Evolutionary conservation across 2,888 invertebrate species (phyloP).

Genomic region (Apamea sordens): DNA sequence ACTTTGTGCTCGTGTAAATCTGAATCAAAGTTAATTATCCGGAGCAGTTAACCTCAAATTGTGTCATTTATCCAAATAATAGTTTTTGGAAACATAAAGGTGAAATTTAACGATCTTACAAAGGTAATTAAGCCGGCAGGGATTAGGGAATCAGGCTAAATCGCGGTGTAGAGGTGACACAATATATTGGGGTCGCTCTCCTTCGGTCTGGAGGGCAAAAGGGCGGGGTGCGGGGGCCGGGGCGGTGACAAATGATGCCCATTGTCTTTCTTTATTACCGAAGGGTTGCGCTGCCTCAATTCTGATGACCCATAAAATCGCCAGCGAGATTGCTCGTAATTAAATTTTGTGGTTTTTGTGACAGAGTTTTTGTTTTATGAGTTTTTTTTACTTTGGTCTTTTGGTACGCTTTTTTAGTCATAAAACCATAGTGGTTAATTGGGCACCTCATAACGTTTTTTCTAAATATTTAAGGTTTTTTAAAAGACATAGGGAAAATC

Average conservation of each 20-base stretch:
- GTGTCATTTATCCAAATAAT: constrained; percentile 46
- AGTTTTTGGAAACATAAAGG: constrained; percentile 51
- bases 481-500: background rate
- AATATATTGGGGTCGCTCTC: constrained; percentile 65
- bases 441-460: background rate
- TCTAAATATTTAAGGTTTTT: background rate
- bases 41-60: constrained; percentile 42
- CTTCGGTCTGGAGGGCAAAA: constrained; percentile 59
- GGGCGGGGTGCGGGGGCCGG: constrained; percentile 47
- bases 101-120: constrained; percentile 47
- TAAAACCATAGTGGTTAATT: background rate
- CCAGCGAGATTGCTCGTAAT: constrained; percentile 58
- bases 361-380: constrained; percentile 5
- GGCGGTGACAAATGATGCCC: constrained; percentile 84
- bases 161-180: constrained; percentile 55
- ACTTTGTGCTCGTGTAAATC: constrained; percentile 10
- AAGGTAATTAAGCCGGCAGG: constrained; percentile 64
- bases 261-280: constrained; percentile 85
- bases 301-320: constrained; percentile 67
- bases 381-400: constrained; percentile 12
- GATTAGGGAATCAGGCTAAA: constrained; percentile 54
- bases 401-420: background rate
- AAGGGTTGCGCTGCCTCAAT: constrained; percentile 70
- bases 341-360: constrained; percentile 53
- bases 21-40: constrained; percentile 30